Conservation (phyloP, 2,888 invertebrate genomes). For the Drosophila anceps region DNA sequence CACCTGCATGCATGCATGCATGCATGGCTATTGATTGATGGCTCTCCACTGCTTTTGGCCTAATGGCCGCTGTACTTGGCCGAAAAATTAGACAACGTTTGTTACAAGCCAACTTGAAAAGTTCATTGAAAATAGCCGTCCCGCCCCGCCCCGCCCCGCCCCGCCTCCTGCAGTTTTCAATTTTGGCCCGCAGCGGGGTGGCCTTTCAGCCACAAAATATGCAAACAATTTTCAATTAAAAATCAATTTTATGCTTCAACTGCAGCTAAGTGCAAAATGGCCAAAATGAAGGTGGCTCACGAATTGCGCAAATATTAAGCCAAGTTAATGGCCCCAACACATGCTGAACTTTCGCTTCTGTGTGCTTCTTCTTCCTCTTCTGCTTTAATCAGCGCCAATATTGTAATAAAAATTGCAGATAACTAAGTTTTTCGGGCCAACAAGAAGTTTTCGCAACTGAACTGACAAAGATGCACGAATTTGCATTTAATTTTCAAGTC, state of each 20-base stretch:
- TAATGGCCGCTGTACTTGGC: constrained; percentile 8
- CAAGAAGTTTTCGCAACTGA: constrained; percentile 60
- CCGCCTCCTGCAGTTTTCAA: constrained; percentile 19
- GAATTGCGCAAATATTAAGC: constrained; percentile 52
- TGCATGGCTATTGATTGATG: not conserved
- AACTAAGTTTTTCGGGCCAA: constrained; percentile 17
- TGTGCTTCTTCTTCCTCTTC: not conserved
- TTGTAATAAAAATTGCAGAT: constrained; percentile 50
- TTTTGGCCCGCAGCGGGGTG: not conserved
- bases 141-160: not conserved
- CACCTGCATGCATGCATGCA: not conserved
- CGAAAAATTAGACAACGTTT: not conserved
- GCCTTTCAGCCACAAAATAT: constrained; percentile 58
- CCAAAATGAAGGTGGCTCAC: constrained; percentile 36
- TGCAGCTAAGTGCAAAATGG: constrained; percentile 76
- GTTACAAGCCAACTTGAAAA: not conserved
- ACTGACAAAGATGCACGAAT: constrained; percentile 66
- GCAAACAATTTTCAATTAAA: constrained; percentile 82
- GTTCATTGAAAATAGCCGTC: not conserved
- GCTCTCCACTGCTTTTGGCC: not conserved
- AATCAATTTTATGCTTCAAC: constrained; percentile 82
- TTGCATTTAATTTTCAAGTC: constrained; percentile 34
- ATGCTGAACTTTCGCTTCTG: constrained; percentile 23
- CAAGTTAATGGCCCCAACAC: constrained; percentile 38
- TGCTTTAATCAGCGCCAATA: constrained; percentile 30